Evolutionary conservation across 2,113 vertebrate species (phyloP), one percentile per base, ranked within the genome.

Genomic region (Chinchilla lanigera): DNA sequence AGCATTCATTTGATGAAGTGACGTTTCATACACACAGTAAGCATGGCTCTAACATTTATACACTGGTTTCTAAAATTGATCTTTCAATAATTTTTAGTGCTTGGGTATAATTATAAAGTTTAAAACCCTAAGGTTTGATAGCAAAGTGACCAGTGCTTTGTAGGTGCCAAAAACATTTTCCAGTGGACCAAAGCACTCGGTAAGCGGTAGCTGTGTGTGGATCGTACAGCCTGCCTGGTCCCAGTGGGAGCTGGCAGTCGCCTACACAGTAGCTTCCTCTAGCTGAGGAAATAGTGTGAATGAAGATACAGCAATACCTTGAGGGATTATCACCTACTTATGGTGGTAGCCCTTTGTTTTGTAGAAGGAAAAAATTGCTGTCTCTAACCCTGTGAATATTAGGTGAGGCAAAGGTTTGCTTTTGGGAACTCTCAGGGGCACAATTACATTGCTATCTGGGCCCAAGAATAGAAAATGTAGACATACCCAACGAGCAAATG

Each of bases 41-140:
- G 65, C 33, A 71, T 63, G 38, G 33, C 35, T 89, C 16, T 93
- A 69, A 86, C 81, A 89, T 85, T 89, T 95, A 73, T 61, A 58
- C 7, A 67, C 17, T 54, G 19, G 56, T 47, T 94, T 85, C 75
- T 65, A 84, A 89, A 89, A 75, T 89, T 12, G n/a, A 75, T 87
- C 63, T 67, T 17, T 16, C 82, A 80, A 93, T 90, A 47, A 86
- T 77, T 92, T 92, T 92, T 69, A 85, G 44, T 38, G 8, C 41
- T 86, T 92, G 28, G 14, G 12, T 85, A 1, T 41, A 92, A 94
- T 97, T 96, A 71, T 86, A 90, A 96, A 78, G 82, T 52, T 54
- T 88, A 84, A 95, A 92, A 88, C 30, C 82, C 41, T 73, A 83
- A 95, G 22, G 10, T 20, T n/a, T 92, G 47, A 73, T 85, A 81